Conservation (phyloP, 1,140 invertebrate species). For the Macrocentrus cingulum region DNA sequence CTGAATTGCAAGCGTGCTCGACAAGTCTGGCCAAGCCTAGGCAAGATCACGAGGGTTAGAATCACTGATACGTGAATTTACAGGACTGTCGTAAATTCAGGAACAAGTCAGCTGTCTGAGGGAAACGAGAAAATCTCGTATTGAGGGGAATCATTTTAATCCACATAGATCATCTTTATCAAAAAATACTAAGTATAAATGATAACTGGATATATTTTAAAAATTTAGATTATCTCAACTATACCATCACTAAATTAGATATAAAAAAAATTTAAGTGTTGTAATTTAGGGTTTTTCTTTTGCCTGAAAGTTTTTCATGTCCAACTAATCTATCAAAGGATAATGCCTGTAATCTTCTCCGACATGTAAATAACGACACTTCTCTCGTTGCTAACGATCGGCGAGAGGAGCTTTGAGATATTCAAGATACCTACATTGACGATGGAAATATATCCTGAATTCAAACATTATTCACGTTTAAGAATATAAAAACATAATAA, state of each 20-base stretch:
- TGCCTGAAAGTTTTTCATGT: background rate
- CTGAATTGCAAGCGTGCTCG: constrained; percentile 5
- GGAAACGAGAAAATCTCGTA: background rate
- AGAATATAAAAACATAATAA: too few relatives aligned
- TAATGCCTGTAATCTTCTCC: constrained; percentile 18
- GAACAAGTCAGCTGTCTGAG: background rate
- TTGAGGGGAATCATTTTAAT: constrained; percentile 20
- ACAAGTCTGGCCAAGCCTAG: constrained; percentile 13
- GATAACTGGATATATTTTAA: too few relatives aligned
- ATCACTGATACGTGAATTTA: constrained; percentile 12
- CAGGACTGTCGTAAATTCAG: constrained; percentile 16
- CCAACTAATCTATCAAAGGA: constrained; percentile 16
- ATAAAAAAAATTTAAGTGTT: too few relatives aligned
- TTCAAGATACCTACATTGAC: background rate
- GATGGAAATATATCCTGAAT: background rate
- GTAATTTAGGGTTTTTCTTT: background rate
- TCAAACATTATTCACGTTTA: too few relatives aligned
- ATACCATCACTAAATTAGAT: too few relatives aligned
- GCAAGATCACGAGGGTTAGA: constrained; percentile 7
- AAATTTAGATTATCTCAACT: too few relatives aligned
- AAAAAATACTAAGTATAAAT: too few relatives aligned
- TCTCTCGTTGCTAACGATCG: constrained; percentile 13
- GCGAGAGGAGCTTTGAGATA: background rate
- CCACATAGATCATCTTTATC: too few relatives aligned
- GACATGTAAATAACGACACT: constrained; percentile 17